Conservation (phyloP, 2,113 vertebrate genomes). For the Empidonax traillii region DNA sequence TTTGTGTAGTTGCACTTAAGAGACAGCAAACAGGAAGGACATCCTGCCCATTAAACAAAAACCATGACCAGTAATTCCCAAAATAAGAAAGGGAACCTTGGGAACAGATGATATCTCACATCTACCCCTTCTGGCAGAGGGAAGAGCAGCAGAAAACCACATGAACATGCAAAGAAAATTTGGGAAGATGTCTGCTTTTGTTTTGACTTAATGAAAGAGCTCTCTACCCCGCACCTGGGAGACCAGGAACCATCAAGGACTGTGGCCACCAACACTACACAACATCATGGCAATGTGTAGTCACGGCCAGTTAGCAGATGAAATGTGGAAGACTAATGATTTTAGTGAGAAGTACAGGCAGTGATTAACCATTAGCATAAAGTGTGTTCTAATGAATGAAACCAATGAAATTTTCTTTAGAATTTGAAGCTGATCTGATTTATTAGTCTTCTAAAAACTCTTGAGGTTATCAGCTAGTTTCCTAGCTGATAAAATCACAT, state of each 20-base stretch:
- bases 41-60: not conserved
- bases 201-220: not conserved
- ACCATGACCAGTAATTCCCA: not conserved
- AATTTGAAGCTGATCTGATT: not conserved
- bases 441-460: not conserved
- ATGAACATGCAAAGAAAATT: not conserved
- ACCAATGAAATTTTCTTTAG: not conserved
- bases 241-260: not conserved
- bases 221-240: not conserved
- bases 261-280: not conserved
- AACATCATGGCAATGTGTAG: not conserved
- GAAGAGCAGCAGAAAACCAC: not conserved
- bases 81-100: not conserved
- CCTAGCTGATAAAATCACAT: not conserved
- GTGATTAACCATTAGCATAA: not conserved
- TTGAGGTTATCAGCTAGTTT: not conserved
- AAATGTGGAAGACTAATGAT: not conserved
- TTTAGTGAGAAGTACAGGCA: not conserved
- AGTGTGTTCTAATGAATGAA: not conserved
- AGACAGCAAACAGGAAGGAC: not conserved
- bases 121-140: fast-evolving
- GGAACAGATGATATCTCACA: not conserved
- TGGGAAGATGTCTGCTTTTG: not conserved
- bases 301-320: not conserved
- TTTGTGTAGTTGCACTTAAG: not conserved